Conservation (phyloP, 92 coral and sea anemone genomes). For the Desmophyllum pertusum region DNA sequence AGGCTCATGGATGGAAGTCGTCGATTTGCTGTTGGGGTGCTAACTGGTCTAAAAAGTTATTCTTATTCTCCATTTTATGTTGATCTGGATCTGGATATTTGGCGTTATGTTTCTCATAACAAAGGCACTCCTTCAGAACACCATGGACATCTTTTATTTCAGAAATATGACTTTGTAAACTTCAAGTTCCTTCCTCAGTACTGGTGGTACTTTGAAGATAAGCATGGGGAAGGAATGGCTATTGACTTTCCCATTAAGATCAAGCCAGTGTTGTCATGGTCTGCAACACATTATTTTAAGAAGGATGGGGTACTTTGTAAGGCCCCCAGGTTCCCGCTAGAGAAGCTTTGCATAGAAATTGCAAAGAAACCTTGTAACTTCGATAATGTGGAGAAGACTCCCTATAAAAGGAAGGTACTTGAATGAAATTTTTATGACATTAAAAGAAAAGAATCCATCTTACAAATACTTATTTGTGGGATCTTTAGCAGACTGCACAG, state of each 20-base stretch:
- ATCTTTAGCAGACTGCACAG: too few relatives aligned
- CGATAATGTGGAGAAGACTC: conserved; percentile 4
- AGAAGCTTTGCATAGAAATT: conserved; percentile 37
- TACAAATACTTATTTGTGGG: too few relatives aligned
- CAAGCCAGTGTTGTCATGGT: conserved; percentile 43
- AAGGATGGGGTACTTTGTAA: conserved; percentile 12
- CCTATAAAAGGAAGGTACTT: too few relatives aligned
- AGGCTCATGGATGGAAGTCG: conserved; percentile 52
- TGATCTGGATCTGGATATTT: conserved; percentile 37
- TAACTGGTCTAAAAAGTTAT: conserved; percentile 35
- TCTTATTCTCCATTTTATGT: conserved; percentile 43
- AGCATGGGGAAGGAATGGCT: conserved; percentile 40
- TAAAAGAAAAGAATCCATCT: too few relatives aligned
- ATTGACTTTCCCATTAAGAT: conserved; percentile 10
- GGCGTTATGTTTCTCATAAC: conserved; percentile 5
- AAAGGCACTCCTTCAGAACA: conserved; percentile 35
- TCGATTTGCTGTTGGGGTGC: conserved; percentile 41
- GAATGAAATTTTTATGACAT: too few relatives aligned
- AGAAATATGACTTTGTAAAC: conserved; percentile 19
- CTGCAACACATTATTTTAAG: conserved; percentile 30
- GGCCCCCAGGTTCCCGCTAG: conserved; percentile 36
- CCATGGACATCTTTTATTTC: conserved; percentile 11
- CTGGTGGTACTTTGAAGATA: conserved; percentile 33
- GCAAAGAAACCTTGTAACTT: conserved; percentile 27
- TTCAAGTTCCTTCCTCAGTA: conserved; percentile 24